Percentiles rank a stretch among this genome's conserved stretches.
These are phyloP conservation scores for Pocillopora verrucosa DNA, from an alignment of 64 coral and sea anemone species.

Conservation along the genomic window DNA sequence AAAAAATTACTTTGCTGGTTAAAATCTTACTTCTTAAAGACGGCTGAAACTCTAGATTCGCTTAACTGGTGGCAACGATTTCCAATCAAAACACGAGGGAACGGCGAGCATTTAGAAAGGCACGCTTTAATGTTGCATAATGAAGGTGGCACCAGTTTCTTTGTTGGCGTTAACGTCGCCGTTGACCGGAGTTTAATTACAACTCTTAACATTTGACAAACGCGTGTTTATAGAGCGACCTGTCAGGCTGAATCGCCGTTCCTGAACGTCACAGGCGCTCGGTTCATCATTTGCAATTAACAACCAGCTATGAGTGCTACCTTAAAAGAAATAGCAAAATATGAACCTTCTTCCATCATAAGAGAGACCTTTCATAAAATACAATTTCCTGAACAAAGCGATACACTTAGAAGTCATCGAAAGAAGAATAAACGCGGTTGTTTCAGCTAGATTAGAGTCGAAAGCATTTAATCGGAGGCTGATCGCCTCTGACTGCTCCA, in stretches of 20 bases:
- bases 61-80: constrained; percentile 21
- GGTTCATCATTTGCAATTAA: not conserved
- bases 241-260: not conserved
- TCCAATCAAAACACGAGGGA: constrained; percentile 36
- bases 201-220: not conserved
- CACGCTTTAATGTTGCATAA: not conserved
- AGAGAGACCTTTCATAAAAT: not conserved
- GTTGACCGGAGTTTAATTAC: constrained; percentile 14
- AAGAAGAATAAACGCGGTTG: too few species aligned
- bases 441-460: not conserved
- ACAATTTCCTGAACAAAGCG: too few species aligned
- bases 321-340: not conserved
- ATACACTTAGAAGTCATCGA: too few species aligned
- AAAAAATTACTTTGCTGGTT: not conserved
- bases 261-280: not conserved
- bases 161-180: not conserved
- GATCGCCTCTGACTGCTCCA: not conserved
- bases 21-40: not conserved
- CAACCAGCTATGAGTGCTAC: not conserved
- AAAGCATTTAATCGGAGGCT: not conserved
- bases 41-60: not conserved
- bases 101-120: not conserved
- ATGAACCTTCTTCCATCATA: not conserved
- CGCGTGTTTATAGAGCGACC: constrained; percentile 19
- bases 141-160: constrained; percentile 27